Conservation (phyloP, 2,797 vertebrate species). For the Hypotaenidia philippensis region DNA sequence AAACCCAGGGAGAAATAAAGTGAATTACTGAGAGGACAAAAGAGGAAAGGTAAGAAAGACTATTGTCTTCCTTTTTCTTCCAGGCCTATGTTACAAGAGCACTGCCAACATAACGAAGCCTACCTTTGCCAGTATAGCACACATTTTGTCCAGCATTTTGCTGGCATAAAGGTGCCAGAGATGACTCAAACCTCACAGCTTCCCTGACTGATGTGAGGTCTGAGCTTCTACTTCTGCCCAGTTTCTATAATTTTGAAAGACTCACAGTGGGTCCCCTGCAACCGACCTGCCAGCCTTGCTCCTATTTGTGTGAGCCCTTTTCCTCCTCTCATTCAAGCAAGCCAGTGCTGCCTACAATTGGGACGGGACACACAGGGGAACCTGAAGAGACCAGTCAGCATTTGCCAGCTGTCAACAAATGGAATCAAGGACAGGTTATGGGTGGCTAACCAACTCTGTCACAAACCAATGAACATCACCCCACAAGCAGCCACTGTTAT, state of each 20-base stretch:
- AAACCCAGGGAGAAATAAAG: background rate
- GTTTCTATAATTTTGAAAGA: background rate
- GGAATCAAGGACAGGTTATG: background rate
- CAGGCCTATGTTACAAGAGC: background rate
- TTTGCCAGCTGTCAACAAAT: background rate
- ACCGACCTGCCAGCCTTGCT: background rate
- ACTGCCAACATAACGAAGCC: background rate
- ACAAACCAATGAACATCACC: accelerated
- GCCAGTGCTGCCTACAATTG: background rate
- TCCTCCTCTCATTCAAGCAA: background rate
- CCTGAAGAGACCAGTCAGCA: background rate
- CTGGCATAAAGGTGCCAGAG: background rate
- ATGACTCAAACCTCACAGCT: background rate
- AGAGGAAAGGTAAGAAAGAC: background rate
- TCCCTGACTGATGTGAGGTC: background rate
- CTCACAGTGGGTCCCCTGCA: background rate
- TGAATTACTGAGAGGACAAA: background rate
- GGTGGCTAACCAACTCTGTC: background rate
- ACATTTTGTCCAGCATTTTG: background rate
- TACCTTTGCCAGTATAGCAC: background rate
- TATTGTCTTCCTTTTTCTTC: background rate
- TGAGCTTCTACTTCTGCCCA: background rate
- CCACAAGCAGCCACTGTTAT: background rate
- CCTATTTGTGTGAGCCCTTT: background rate
- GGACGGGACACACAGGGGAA: accelerated